A percentile compares a stretch with the other conserved stretches of the same genome.
Evolutionary conservation across 2,888 invertebrate species (phyloP).

Genomic region (Eucera pruinosa): DNA sequence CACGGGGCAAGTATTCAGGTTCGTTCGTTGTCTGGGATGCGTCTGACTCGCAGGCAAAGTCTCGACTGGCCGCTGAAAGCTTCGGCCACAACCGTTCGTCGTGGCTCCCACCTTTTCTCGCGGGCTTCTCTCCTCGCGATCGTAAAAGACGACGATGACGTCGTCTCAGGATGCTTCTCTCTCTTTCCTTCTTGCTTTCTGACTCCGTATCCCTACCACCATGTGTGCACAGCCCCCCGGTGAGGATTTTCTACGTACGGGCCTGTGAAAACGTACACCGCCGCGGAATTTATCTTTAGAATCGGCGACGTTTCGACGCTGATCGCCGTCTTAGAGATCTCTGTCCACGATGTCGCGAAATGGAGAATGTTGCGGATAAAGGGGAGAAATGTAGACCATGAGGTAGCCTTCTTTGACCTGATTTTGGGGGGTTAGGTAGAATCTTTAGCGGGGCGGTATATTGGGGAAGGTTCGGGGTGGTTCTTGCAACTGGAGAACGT

Average conservation of each 20-base stretch:
- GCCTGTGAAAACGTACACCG: slow-evolving; percentile 71
- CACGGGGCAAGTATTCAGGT: slow-evolving; percentile 65
- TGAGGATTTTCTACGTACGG: slow-evolving; percentile 59
- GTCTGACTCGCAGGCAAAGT: slow-evolving; percentile 82
- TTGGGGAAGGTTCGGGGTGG: no score
- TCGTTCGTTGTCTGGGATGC: slow-evolving; percentile 72
- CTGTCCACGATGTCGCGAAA: slow-evolving; percentile 20
- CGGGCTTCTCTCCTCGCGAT: slow-evolving; percentile 64
- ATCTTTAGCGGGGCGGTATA: not conserved
- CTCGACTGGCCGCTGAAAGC: slow-evolving; percentile 78
- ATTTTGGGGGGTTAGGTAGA: not conserved
- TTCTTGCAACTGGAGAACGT: no score
- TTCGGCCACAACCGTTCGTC: slow-evolving; percentile 49
- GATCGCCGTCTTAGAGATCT: slow-evolving; percentile 29
- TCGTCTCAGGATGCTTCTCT: slow-evolving; percentile 58
- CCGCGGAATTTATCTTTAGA: slow-evolving; percentile 70
- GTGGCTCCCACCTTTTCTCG: slow-evolving; percentile 72
- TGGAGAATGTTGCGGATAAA: not conserved
- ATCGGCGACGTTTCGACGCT: slow-evolving; percentile 52
- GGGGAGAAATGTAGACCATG: slow-evolving; percentile 6
- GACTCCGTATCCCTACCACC: slow-evolving; percentile 52
- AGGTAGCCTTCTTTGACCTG: not conserved
- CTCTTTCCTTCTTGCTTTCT: slow-evolving; percentile 40
- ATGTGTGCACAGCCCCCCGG: slow-evolving; percentile 26
- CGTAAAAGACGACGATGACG: slow-evolving; percentile 66